Evolutionary conservation across 1,140 invertebrate species (phyloP).

Genomic region (Maniola jurtina): DNA sequence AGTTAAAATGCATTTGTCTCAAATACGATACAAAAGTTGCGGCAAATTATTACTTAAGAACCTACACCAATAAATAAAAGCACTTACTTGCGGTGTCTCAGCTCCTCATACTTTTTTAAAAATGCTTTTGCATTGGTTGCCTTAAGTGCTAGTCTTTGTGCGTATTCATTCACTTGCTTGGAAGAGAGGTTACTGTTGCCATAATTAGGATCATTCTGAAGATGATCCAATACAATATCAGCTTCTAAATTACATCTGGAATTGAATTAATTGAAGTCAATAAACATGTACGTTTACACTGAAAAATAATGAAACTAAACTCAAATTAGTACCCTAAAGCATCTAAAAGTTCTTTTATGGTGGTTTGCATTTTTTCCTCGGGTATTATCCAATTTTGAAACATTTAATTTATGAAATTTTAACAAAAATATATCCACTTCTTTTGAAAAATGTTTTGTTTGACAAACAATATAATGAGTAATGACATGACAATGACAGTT

Average conservation of each 20-base stretch:
- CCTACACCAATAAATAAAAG: not conserved
- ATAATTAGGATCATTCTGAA: constrained; percentile 76
- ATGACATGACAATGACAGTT: no score
- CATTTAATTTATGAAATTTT: constrained; percentile 53
- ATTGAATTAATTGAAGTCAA: constrained; percentile 44
- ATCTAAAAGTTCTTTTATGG: constrained; percentile 73
- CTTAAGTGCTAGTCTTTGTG: constrained; percentile 67
- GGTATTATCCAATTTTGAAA: constrained; percentile 66
- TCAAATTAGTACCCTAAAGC: constrained; percentile 60
- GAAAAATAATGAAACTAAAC: not conserved
- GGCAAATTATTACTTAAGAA: not conserved
- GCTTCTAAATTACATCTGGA: constrained; percentile 72
- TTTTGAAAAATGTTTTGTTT: constrained; percentile 23
- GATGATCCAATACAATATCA: constrained; percentile 72
- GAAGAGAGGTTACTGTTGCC: constrained; percentile 66
- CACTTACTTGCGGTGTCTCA: constrained; percentile 68
- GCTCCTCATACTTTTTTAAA: constrained; percentile 75
- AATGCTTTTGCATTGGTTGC: constrained; percentile 68
- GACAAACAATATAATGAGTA: not conserved
- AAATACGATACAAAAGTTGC: constrained; percentile 2
- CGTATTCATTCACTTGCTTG: constrained; percentile 74
- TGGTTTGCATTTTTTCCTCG: constrained; percentile 69
- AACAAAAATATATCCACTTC: constrained; percentile 40
- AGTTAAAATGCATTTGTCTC: no score
- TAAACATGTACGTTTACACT: constrained; percentile 12